phyloP scores from a whole-genome alignment of 2,113 vertebrate species.

The Daboia siamensis region DNA sequence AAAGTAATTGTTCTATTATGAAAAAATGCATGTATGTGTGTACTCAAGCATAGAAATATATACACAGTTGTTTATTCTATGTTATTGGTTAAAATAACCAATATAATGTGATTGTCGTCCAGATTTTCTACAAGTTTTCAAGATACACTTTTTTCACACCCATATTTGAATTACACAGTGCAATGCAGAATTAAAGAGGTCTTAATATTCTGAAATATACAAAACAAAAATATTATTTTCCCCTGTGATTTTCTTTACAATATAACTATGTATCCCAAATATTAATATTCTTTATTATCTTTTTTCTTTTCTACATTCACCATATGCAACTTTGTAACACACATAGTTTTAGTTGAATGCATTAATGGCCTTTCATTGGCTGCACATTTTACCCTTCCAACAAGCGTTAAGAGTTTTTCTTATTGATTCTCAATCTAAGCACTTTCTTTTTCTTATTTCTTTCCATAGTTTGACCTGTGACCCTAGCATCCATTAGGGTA shows the following conservation, averaged over 20 bases:
- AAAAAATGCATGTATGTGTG: background rate
- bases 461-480: constrained; percentile 68
- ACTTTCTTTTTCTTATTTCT: constrained; percentile 62
- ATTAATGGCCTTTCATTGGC: constrained; percentile 53
- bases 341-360: constrained; percentile 53
- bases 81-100: background rate
- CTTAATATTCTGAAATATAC: constrained; percentile 13
- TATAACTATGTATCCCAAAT: constrained; percentile 19
- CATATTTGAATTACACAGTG: background rate
- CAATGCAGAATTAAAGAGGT: constrained; percentile 6
- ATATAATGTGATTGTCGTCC: background rate
- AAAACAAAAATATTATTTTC: constrained; percentile 6
- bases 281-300: constrained; percentile 13
- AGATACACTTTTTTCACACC: background rate
- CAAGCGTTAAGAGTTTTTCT: constrained; percentile 57
- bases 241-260: constrained; percentile 27
- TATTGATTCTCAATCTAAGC: constrained; percentile 67
- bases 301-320: constrained; percentile 40
- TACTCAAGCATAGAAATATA: background rate
- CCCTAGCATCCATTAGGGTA: constrained; percentile 72
- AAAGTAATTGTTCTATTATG: background rate
- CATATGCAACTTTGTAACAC: constrained; percentile 27
- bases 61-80: background rate
- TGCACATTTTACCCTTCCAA: constrained; percentile 58
- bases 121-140: background rate